Evolutionary conservation across 1,140 invertebrate genomes (phyloP).

Genomic region (Drosophila tristis): DNA sequence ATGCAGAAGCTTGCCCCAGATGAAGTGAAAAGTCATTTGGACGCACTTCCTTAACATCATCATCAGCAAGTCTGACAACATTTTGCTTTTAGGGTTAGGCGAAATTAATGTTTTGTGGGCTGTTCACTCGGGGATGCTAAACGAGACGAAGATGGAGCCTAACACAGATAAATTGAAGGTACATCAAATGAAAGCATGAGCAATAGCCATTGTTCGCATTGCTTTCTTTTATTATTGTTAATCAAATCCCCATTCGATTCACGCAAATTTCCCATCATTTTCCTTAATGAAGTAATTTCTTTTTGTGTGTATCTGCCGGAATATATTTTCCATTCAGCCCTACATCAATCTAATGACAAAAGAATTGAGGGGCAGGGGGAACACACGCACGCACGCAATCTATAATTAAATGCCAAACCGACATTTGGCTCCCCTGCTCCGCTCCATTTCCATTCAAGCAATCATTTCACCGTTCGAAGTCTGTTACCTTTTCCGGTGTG

Average conservation of each 20-base stretch:
- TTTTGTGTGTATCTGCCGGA: constrained; percentile 7
- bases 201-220: too few relatives aligned
- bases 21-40: constrained; percentile 42
- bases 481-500: constrained; percentile 43
- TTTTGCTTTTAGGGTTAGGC: constrained; percentile 60
- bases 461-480: constrained; percentile 17
- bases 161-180: background rate
- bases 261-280: constrained; percentile 6
- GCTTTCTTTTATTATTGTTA: background rate
- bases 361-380: background rate
- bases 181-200: too few relatives aligned
- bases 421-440: constrained; percentile 7
- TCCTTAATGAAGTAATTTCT: constrained; percentile 43
- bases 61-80: constrained; percentile 35
- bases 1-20: constrained; percentile 22
- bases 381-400: constrained; percentile 3
- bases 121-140: background rate
- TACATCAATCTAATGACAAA: constrained; percentile 18
- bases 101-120: constrained; percentile 40
- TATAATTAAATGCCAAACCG: constrained; percentile 36
- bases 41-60: constrained; percentile 34
- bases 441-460: background rate
- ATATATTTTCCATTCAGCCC: constrained; percentile 26
- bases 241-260: constrained; percentile 12
- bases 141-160: constrained; percentile 1